phyloP scores from a whole-genome alignment of 2,797 vertebrate genomes.

The Leptatherina wallacei region DNA sequence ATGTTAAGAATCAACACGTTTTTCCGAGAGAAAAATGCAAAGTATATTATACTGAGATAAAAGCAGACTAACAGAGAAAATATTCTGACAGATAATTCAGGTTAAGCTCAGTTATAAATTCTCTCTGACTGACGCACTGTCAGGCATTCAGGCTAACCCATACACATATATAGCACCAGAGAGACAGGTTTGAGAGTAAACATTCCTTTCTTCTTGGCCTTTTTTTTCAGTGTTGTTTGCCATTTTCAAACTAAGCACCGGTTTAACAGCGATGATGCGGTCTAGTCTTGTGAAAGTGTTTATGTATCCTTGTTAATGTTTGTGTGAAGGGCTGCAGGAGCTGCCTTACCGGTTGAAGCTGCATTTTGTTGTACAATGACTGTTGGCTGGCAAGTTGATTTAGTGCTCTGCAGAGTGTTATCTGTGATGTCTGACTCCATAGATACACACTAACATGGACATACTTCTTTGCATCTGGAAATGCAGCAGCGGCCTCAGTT shows the following conservation, averaged over 20 bases:
- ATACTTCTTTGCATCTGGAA: slow-evolving; percentile 30
- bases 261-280: neutral
- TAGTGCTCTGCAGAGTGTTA: neutral
- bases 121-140: neutral
- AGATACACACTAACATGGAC: neutral
- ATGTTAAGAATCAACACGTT: neutral
- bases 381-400: neutral
- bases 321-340: neutral
- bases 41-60: neutral
- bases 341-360: neutral
- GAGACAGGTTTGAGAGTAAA: slow-evolving; percentile 11
- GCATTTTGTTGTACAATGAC: neutral
- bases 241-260: too few relatives aligned
- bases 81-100: neutral
- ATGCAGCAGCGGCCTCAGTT: slow-evolving; percentile 27
- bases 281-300: neutral
- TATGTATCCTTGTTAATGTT: neutral
- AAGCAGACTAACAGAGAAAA: neutral
- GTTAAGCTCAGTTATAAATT: neutral
- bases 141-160: neutral
- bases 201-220: neutral
- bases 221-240: neutral
- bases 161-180: neutral
- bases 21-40: neutral
- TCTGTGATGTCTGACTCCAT: slow-evolving; percentile 6